phyloP scores from a whole-genome alignment of 2,888 invertebrate species.

The Quadroppia sp. region DNA sequence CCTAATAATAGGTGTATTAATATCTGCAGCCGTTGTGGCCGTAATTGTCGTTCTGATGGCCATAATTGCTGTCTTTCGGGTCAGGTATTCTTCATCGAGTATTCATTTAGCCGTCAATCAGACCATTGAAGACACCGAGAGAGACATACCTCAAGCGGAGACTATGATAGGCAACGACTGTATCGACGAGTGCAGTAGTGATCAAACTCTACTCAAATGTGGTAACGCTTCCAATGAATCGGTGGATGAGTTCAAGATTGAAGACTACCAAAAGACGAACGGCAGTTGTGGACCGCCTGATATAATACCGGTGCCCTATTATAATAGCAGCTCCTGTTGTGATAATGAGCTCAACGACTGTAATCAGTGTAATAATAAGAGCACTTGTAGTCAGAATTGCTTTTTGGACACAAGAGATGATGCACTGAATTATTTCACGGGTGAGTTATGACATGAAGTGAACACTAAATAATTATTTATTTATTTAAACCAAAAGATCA shows the following conservation, averaged over 20 bases:
- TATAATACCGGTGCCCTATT: conserved; percentile 24
- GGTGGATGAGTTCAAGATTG: not conserved
- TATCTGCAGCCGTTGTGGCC: conserved; percentile 26
- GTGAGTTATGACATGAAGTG: not conserved
- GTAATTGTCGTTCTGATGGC: conserved; percentile 34
- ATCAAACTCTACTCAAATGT: conserved; percentile 13
- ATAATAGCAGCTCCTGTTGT: not conserved
- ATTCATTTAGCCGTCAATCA: not conserved
- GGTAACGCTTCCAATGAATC: not conserved
- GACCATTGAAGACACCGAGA: not conserved
- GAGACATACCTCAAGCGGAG: conserved; percentile 9
- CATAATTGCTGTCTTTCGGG: conserved; percentile 35
- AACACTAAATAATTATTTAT: too few species aligned
- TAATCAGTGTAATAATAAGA: conserved; percentile 14
- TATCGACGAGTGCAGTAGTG: conserved; percentile 8
- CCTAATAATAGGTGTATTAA: conserved; percentile 37
- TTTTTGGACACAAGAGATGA: conserved; percentile 1
- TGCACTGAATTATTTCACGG: not conserved
- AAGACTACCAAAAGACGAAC: not conserved
- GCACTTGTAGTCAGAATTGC: conserved; percentile 15
- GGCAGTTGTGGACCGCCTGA: conserved; percentile 10
- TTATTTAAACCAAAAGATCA: too few species aligned
- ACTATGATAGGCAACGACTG: conserved; percentile 12
- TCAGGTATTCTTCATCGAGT: conserved; percentile 19
- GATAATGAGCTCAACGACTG: not conserved